Evolutionary conservation across 2,888 invertebrate species (phyloP).

Genomic region (Amphiduros pacificus): DNA sequence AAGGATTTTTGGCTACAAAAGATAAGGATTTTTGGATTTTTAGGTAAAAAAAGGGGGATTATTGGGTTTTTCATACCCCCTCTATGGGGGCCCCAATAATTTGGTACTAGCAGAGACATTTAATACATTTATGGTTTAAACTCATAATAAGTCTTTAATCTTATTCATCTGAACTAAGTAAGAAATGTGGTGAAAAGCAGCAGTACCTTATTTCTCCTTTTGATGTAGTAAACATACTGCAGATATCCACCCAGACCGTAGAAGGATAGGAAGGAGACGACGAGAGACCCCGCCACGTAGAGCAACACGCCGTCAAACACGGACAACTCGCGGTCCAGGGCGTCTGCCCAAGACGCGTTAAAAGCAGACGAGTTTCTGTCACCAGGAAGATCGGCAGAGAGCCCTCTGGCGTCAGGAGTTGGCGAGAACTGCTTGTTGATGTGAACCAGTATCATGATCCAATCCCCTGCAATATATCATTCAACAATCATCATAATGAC

Average conservation of each 20-base stretch:
- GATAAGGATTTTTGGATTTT: no score
- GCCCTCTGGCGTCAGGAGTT: no score
- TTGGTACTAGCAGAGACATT: background rate
- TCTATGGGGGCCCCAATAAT: background rate
- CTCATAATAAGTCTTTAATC: background rate
- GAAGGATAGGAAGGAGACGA: slow-evolving; percentile 66
- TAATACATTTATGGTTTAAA: background rate
- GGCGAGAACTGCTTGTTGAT: slow-evolving; percentile 7
- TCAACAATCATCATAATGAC: background rate
- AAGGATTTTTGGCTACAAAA: no score
- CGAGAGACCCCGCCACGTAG: slow-evolving; percentile 2
- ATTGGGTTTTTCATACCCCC: no score
- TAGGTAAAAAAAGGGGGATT: no score
- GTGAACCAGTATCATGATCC: slow-evolving; percentile 8
- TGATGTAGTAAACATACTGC: slow-evolving; percentile 75
- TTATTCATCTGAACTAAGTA: background rate
- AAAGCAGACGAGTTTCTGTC: background rate
- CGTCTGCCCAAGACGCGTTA: background rate
- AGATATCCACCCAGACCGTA: slow-evolving; percentile 68
- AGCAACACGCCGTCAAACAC: background rate
- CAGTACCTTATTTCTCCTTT: slow-evolving; percentile 62
- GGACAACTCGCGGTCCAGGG: background rate
- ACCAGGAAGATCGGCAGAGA: background rate
- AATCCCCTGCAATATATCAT: slow-evolving; percentile 3
- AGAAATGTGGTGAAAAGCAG: background rate